These are phyloP conservation scores for Eubucco bourcierii DNA, from an alignment of 2,113 vertebrate genomes.

Conservation along the genomic window DNA sequence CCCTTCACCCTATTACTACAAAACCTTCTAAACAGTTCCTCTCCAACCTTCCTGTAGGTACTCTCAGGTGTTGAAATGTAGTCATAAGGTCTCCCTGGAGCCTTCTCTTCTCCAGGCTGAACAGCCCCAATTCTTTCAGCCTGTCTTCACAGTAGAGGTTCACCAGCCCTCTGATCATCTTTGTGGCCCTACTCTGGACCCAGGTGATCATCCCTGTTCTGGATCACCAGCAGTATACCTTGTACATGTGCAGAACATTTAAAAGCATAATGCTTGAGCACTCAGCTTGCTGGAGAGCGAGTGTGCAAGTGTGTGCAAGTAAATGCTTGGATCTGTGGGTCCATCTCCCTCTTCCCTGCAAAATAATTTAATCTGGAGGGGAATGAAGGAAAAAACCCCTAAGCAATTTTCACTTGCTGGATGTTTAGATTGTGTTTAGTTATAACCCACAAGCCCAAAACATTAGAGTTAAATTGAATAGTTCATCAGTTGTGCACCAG, in stretches of 20 bases:
- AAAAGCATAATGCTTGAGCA: not conserved
- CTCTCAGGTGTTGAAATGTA: no score
- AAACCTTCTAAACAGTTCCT: no score
- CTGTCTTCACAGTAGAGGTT: no score
- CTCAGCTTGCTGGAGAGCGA: not conserved
- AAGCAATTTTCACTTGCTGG: not conserved
- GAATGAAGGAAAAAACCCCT: not conserved
- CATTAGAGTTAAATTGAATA: constrained; percentile 12
- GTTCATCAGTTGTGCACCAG: not conserved
- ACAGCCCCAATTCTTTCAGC: no score
- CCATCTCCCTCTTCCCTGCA: accelerated
- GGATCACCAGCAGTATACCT: not conserved
- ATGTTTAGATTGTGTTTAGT: not conserved
- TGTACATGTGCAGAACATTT: not conserved
- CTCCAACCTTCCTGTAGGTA: no score
- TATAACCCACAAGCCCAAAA: constrained; percentile 12
- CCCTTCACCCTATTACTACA: no score
- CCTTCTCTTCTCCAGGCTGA: no score
- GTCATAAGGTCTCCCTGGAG: no score
- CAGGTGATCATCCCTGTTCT: not conserved
- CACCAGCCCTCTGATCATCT: no score
- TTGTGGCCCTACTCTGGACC: no score
- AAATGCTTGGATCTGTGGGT: not conserved
- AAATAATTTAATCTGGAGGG: not conserved
- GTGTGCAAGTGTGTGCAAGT: not conserved